Evolutionary conservation across 2,888 invertebrate genomes (phyloP).

Genomic region (Erpobdella octoculata): DNA sequence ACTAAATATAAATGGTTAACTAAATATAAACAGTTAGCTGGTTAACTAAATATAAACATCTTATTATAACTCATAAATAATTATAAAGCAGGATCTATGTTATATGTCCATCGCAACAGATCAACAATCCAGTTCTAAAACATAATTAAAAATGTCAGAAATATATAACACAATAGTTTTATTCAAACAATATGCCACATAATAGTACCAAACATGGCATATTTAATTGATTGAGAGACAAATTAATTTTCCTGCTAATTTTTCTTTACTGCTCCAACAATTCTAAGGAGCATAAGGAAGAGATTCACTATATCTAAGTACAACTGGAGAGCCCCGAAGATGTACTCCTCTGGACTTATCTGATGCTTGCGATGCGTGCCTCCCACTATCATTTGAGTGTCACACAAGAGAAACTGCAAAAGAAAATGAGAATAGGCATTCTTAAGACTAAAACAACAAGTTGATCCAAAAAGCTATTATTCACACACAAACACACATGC

Average conservation of each 20-base stretch:
- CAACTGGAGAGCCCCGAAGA: conserved; percentile 60
- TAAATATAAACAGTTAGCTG: too few relatives aligned
- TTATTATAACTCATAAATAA: neutral
- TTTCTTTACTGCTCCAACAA: conserved; percentile 61
- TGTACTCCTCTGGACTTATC: conserved; percentile 61
- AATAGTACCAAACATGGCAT: neutral
- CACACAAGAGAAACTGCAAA: conserved; percentile 59
- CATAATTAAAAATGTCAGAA: neutral
- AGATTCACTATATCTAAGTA: conserved; percentile 62
- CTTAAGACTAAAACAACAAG: too few relatives aligned
- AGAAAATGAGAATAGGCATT: neutral
- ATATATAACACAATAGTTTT: neutral
- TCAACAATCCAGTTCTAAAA: too few relatives aligned
- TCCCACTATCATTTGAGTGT: conserved; percentile 63
- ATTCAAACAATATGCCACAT: neutral
- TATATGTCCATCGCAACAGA: neutral
- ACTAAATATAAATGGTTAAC: too few relatives aligned
- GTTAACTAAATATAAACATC: neutral
- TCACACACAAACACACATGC: too few relatives aligned
- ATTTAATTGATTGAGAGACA: neutral
- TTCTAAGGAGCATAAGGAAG: conserved; percentile 59
- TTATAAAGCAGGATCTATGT: neutral
- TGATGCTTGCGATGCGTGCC: conserved; percentile 57
- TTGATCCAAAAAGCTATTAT: too few relatives aligned
- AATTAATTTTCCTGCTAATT: neutral